A percentile compares a stretch with the other conserved stretches of the same genome.
phyloP scores from a whole-genome alignment of 2,888 invertebrate genomes.

The Chelonus formosanus region DNA sequence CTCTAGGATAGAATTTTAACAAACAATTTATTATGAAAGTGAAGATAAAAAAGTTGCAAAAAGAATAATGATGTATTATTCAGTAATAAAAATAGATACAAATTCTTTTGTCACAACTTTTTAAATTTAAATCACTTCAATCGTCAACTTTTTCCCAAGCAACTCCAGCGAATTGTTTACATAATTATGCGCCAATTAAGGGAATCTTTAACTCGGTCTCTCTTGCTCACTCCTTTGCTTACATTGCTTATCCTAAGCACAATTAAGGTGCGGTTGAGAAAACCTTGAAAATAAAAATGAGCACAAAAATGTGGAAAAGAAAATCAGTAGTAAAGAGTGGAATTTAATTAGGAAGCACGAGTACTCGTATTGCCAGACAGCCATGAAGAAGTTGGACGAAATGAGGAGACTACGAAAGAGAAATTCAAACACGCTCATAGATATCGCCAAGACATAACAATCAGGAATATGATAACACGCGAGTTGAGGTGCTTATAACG shows the following conservation, averaged over 20 bases:
- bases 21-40: no score
- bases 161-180: conserved; percentile 52
- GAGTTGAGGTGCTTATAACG: conserved; percentile 53
- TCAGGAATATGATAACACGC: conserved; percentile 63
- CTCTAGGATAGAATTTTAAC: no score
- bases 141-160: conserved; percentile 2
- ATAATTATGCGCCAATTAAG: conserved; percentile 64
- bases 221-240: conserved; percentile 40
- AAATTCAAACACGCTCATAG: conserved; percentile 9
- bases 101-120: neutral
- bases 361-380: conserved; percentile 57
- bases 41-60: no score
- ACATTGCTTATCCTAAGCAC: conserved; percentile 50
- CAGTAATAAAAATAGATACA: no score
- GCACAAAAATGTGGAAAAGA: conserved; percentile 18
- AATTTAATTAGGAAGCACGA: conserved; percentile 61
- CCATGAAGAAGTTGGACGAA: conserved; percentile 50
- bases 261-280: conserved; percentile 62
- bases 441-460: conserved; percentile 58
- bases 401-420: conserved; percentile 17
- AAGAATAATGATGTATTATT: no score
- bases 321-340: conserved; percentile 58
- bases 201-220: conserved; percentile 43
- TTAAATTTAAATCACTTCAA: neutral
- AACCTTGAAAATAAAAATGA: conserved; percentile 50